These are phyloP conservation scores for Nectonema munidae DNA, from an alignment of 2,888 invertebrate genomes.

Conservation along the genomic window DNA sequence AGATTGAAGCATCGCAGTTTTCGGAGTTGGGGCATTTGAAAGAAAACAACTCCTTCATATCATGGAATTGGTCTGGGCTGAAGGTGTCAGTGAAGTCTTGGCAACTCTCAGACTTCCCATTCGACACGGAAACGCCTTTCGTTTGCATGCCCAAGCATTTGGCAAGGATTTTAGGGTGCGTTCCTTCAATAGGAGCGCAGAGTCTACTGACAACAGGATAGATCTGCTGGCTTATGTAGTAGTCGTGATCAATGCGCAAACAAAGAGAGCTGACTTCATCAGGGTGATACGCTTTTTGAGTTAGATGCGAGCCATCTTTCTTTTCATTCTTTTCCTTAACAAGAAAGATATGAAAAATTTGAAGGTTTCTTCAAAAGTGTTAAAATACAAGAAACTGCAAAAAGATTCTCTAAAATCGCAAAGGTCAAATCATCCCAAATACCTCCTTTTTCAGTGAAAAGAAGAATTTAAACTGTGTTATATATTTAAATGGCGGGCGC, in stretches of 20 bases:
- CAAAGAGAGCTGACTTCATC: background rate
- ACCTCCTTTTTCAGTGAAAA: slow-evolving; percentile 11
- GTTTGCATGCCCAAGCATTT: slow-evolving; percentile 42
- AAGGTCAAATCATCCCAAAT: slow-evolving; percentile 35
- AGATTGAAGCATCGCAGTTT: too few species aligned
- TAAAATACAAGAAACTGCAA: too few species aligned
- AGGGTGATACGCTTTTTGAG: slow-evolving; percentile 57
- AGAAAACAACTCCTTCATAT: background rate
- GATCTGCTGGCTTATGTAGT: slow-evolving; percentile 71
- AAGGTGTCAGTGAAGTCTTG: background rate
- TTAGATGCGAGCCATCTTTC: slow-evolving; percentile 42
- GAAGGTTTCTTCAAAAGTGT: too few species aligned
- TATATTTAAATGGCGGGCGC: too few species aligned
- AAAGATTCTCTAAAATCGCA: too few species aligned
- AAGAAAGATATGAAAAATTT: too few species aligned
- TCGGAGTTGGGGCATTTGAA: background rate
- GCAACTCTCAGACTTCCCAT: background rate
- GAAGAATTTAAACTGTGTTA: too few species aligned
- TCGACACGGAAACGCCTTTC: background rate
- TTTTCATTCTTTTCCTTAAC: too few species aligned
- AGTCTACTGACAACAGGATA: slow-evolving; percentile 77
- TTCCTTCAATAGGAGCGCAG: slow-evolving; percentile 72
- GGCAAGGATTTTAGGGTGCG: slow-evolving; percentile 57
- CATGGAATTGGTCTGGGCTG: background rate
- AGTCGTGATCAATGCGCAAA: slow-evolving; percentile 35